phyloP scores from a whole-genome alignment of 2,888 invertebrate species.

The Sminthurinus aureus region DNA sequence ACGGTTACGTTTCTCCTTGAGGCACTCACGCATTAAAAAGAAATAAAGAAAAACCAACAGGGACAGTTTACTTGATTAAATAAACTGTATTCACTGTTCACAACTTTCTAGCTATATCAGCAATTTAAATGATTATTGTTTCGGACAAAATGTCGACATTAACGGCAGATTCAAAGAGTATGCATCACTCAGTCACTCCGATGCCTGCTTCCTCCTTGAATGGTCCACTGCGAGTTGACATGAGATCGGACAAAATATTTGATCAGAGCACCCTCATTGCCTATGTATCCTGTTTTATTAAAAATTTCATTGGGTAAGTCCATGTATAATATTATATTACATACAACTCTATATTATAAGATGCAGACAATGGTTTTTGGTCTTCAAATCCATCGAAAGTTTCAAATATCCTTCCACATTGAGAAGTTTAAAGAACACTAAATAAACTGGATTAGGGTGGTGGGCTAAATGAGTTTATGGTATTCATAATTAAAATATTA shows the following conservation, averaged over 20 bases:
- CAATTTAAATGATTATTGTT: neutral
- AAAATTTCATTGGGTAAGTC: constrained; percentile 81
- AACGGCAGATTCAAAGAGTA: constrained; percentile 54
- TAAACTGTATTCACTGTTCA: neutral
- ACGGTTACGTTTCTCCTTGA: neutral
- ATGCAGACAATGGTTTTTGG: no score
- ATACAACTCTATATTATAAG: neutral
- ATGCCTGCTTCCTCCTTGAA: constrained; percentile 42
- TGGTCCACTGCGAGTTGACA: constrained; percentile 45
- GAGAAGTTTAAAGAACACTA: no score
- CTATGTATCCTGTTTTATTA: constrained; percentile 78
- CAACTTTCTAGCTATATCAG: neutral
- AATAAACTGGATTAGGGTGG: no score
- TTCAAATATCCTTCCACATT: no score
- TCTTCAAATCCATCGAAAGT: no score
- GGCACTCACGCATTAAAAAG: neutral
- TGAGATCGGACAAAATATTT: constrained; percentile 64
- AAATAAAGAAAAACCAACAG: neutral
- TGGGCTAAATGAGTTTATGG: no score
- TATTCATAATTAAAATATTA: no score
- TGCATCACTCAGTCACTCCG: constrained; percentile 51
- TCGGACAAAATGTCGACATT: constrained; percentile 42
- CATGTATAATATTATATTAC: neutral
- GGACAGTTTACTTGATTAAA: neutral
- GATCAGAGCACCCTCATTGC: constrained; percentile 73